Conservation (phyloP, 1,140 invertebrate genomes). For the Caenorhabditis elegans region WBcel235 BX284603.4:11063501-11064000, state of each 20-base stretch:
- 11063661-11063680: background rate
- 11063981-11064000: background rate
- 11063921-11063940: background rate
- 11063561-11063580: background rate
- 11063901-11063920: background rate
- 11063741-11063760: background rate
- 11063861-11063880: background rate
- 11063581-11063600: background rate
- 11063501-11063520: background rate
- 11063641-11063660: background rate
- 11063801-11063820: no score
- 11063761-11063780: background rate
- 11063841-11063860: no score
- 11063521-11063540: no score
- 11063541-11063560: background rate
- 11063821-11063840: no score
- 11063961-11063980: background rate
- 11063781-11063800: no score
- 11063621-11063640: background rate
- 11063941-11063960: background rate
- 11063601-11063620: background rate
- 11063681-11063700: background rate
- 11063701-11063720: no score
- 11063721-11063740: constrained; percentile 9
- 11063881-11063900: background rate